A percentile compares a stretch with the other conserved stretches of the same genome.
phyloP scores from a whole-genome alignment of 1,140 invertebrate species.

The Cylas formicarius region DNA sequence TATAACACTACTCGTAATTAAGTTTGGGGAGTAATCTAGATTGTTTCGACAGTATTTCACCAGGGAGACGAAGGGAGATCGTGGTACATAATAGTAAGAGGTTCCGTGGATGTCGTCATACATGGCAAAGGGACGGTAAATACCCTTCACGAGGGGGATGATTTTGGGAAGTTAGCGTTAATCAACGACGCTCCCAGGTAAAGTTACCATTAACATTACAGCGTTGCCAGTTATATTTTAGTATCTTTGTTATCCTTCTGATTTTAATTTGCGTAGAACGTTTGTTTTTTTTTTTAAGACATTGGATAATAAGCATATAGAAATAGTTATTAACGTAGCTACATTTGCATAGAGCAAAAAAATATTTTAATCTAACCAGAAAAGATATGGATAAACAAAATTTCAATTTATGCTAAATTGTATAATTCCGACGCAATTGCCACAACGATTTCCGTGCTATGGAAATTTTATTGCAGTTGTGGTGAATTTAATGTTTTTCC shows the following conservation, averaged over 20 bases:
- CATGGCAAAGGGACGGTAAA: slow-evolving; percentile 81
- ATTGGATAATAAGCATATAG: background rate
- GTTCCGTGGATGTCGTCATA: slow-evolving; percentile 80
- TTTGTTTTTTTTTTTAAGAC: slow-evolving; percentile 5
- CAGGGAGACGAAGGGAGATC: slow-evolving; percentile 84
- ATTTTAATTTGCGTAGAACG: slow-evolving; percentile 2
- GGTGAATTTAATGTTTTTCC: no score
- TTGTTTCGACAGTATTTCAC: slow-evolving; percentile 67
- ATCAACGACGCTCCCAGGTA: slow-evolving; percentile 83
- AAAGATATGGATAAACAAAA: no score
- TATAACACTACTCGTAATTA: no score
- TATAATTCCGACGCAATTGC: no score
- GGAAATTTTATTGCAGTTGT: no score
- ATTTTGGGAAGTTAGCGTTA: slow-evolving; percentile 82
- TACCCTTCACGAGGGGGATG: slow-evolving; percentile 77
- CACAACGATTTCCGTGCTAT: no score
- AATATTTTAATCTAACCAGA: no score
- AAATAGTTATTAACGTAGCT: background rate
- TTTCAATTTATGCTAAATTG: no score
- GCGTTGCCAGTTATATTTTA: no score
- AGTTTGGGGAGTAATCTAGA: no score
- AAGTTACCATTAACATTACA: no score
- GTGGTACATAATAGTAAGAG: slow-evolving; percentile 82
- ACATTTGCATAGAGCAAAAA: background rate
- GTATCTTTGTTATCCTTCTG: background rate